A percentile compares a stretch with the other conserved stretches of the same genome.
Evolutionary conservation across 1,140 invertebrate species (phyloP).

Genomic region (Chrysomallon squamiferum): DNA sequence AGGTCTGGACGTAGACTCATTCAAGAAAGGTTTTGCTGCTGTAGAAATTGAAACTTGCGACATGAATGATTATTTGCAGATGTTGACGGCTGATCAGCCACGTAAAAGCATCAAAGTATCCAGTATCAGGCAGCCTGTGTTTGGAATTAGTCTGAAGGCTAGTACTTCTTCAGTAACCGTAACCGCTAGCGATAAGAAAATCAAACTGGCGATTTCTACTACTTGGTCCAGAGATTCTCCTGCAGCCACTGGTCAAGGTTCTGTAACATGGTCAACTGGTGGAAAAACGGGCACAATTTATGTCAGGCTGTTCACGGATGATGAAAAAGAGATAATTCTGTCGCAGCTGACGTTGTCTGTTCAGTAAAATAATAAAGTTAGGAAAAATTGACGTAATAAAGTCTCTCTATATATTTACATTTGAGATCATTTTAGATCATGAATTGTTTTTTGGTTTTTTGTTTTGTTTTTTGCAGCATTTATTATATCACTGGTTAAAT

Average conservation of each 20-base stretch:
- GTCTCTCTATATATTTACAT: background rate
- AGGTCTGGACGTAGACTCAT: constrained; percentile 12
- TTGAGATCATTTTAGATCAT: background rate
- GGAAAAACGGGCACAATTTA: background rate
- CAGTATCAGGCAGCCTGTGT: background rate
- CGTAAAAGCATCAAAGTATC: constrained; percentile 12
- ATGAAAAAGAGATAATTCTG: too few relatives aligned
- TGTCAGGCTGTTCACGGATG: background rate
- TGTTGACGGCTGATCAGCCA: constrained; percentile 2
- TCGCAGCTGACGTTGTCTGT: too few relatives aligned
- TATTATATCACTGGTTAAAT: background rate
- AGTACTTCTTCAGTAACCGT: background rate
- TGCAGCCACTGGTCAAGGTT: background rate
- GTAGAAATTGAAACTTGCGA: constrained; percentile 27
- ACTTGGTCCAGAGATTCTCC: background rate
- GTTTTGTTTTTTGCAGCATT: background rate
- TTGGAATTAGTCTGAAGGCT: background rate
- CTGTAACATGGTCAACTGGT: background rate
- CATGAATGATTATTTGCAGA: constrained; percentile 10
- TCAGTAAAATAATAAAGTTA: too few relatives aligned
- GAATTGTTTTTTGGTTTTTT: background rate
- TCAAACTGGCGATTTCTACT: background rate
- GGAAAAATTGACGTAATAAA: too few relatives aligned
- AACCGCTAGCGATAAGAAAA: background rate
- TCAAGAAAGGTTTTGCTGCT: constrained; percentile 13